Base-by-base conservation (phyloP, 1,140 invertebrate genomes). In the Drosophila watanabei region DNA sequence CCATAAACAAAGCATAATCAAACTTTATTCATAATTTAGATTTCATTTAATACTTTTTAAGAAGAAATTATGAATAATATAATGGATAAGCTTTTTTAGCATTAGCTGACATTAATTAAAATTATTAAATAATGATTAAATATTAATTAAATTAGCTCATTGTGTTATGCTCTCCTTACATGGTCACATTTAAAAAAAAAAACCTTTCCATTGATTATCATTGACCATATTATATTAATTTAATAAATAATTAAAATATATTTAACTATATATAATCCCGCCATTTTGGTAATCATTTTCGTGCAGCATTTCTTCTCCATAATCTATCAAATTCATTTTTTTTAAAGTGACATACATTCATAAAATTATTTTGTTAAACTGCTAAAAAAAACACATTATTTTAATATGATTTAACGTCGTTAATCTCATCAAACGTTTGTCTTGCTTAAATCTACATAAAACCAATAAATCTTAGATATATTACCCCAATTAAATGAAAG, bases 1-100 rank as follows among this genome's bases (percentile, higher is more conserved):
- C 4, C 0, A 0, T 13, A 6, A 18, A 18, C 2, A 7, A 0
- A 6, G 6, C n/a, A 13, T 13, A 10, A 3, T 18, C n/a, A 18
- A n/a, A 52, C 0, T 18, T 18, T 28, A 18, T 16, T 9, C 2
- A 10, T 6, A 30, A 51, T n/a, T 28, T 2, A 28, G 0, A 2
- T 9, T 30, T 0, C 7, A n/a, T 30, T 16, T n/a, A n/a, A n/a
- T n/a, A 0, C 1, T 9, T 30, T 32, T 6, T 1, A 4, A n/a
- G 3, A 51, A 30, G 6, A 11, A n/a, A 11, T 32, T 11, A 18
- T 51, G 0, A 5, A 11, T 10, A 7, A 30, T 18, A 32, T 18
- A 51, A 7, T 11, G 9, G 0, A 6, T 13, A 16, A 7, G 14
- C 5, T 6, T 6, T 24, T 24, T 14, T 3, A 24, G 20, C 39